Evolutionary conservation across 1,140 invertebrate genomes (phyloP), one percentile per base, ranked within the genome.

Genomic region (Gonatopus flavifemur): DNA sequence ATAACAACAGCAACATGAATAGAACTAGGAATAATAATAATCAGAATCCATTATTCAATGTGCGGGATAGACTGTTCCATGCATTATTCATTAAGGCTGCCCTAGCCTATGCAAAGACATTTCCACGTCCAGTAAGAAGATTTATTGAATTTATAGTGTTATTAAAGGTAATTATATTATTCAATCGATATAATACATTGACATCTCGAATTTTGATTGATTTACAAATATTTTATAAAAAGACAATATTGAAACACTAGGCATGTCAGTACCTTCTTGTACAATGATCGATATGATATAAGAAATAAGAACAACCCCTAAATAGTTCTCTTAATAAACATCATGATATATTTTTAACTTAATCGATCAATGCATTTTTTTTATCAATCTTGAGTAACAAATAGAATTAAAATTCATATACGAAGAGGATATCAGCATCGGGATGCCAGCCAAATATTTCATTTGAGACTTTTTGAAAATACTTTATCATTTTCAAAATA

Each of bases 31-130:
- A 66, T 53, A 71, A 70, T 37, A 66, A 64, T 52, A 74, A 71
- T 53, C 83, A 86, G 72, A 91, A 90, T 69, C 87, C 89, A 19
- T 69, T 92, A 38, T 86, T 91, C 65, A 89, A 88, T 76, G 89
- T 96, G 45, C 80, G 94, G 63, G 94, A 98, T 68, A 84, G 94
- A 56, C 80, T 98, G n/a, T 98, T 98, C 70, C 92, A 97, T 77
- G 93, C 94, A 20, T 78, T 98, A 52, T 97, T 98, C 73, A 93
- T 96, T 65, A 89, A 93, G 70, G 86, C 90, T 57, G 89, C 96
- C 12, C 76, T 98, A 62, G 85, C 88, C 25, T 98, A 98, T 80
- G 93, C 93, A 12, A 81, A 89, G 66, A 86, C 88, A 46, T 91
- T 97, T 80, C 94, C 94, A 35, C 86, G 86, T 66, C 86, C 90